Evolutionary conservation across 2,113 vertebrate species (phyloP), one percentile per base, ranked within the genome.

Genomic region (Machaerirhynchus nigripectus): DNA sequence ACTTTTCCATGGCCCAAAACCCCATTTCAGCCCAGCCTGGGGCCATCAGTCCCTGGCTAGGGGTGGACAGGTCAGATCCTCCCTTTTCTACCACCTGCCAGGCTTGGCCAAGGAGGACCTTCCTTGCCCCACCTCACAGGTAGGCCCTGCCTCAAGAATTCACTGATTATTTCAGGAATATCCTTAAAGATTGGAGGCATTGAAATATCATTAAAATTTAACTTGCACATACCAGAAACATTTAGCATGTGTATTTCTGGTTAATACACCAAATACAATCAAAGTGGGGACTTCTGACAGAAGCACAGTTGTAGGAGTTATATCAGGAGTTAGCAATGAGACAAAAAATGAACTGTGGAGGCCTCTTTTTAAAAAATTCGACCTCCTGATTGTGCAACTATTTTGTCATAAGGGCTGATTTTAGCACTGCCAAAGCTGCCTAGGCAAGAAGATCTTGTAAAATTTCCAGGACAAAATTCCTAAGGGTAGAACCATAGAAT

Each of bases 21-120:
- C 17, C 6, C 13, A 23, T 74, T 68, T 90, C 40, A 74, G 22
- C 10, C 22, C 53, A 73, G 11, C 2, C 13, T 56, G 46, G 28
- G 11, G 23, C 42, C 11, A 30, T 30, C 12, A 61, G 50, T 70
- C 24, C 26, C 39, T 31, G 17, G 4, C 1, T 65, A 39, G 39
- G 39, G 3, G 5, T 60, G 23, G 24, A 13, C 3, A 63, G 26
- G 4, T 7, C 7, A 37, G 6, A 19, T 37, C 15, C 2, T 37
- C 28, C 8, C 15, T 1, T 7, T 70, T 16, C 14, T 3, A 46
- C 27, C 19, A 49, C 1, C 4, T 27, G 3, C 18, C 0, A 3
- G 24, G 50, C n/a, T 42, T 24, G 10, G 24, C 15, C 47, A 57
- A 85, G 28, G 23, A 87, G 13, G 4, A 71, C 3, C 8, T 75